Evolutionary conservation across 1,140 invertebrate genomes (phyloP).

Genomic region (Habropoda laboriosa): DNA sequence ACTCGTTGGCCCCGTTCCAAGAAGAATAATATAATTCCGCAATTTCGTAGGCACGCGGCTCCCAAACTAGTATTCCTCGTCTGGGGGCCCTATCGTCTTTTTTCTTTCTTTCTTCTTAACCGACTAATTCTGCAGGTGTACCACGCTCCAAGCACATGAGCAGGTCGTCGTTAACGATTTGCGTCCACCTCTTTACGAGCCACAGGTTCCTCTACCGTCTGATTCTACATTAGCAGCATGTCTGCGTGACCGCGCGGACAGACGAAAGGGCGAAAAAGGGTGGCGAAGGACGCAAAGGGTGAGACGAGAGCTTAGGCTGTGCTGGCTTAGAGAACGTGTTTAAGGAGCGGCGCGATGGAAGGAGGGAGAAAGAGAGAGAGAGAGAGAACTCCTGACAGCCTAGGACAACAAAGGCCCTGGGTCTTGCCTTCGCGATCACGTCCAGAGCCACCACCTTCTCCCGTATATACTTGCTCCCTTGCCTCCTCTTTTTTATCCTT

Average conservation of each 20-base stretch:
- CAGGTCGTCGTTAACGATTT: conserved; percentile 27
- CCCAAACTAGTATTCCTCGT: neutral
- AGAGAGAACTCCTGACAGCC: conserved; percentile 22
- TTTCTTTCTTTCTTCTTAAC: conserved; percentile 12
- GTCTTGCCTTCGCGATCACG: conserved; percentile 41
- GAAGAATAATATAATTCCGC: conserved; percentile 71
- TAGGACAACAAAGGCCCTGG: conserved; percentile 59
- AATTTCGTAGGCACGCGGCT: conserved; percentile 62
- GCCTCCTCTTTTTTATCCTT: conserved; percentile 22
- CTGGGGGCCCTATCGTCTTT: neutral
- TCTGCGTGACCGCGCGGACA: conserved; percentile 23
- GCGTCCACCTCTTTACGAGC: neutral
- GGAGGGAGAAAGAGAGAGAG: conserved; percentile 52
- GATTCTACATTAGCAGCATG: conserved; percentile 13
- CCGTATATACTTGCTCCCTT: conserved; percentile 7
- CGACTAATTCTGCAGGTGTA: conserved; percentile 71
- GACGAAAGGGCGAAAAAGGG: conserved; percentile 10
- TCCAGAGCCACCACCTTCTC: neutral
- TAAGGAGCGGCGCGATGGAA: conserved; percentile 44
- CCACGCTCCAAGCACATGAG: conserved; percentile 16
- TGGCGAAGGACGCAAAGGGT: conserved; percentile 23
- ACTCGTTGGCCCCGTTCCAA: conserved; percentile 62
- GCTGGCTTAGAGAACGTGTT: conserved; percentile 46
- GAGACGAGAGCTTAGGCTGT: neutral
- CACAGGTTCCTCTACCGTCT: neutral